Evolutionary conservation across 92 coral and sea anemone species (phyloP).

Genomic region (Phenganax stokvisi): DNA sequence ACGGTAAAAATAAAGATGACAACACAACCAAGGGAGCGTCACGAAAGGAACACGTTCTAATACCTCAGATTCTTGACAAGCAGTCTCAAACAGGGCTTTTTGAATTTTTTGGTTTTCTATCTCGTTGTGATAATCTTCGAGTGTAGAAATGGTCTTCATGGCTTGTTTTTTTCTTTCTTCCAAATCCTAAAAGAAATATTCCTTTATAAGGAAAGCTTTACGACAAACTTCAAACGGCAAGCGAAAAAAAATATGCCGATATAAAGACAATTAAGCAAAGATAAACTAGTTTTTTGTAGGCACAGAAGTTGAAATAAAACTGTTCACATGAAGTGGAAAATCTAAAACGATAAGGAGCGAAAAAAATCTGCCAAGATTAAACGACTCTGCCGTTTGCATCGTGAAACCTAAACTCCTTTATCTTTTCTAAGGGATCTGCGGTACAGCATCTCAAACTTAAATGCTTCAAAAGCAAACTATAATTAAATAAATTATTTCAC

Average conservation of each 20-base stretch:
- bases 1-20: not conserved
- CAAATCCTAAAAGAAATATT: not conserved
- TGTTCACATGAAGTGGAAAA: too few relatives aligned
- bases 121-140: slow-evolving; percentile 33
- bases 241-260: not conserved
- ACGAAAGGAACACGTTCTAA: not conserved
- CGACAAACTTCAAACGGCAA: not conserved
- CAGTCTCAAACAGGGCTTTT: slow-evolving; percentile 5
- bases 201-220: not conserved
- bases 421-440: too few relatives aligned
- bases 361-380: too few relatives aligned
- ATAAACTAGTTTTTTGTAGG: not conserved
- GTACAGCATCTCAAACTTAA: too few relatives aligned
- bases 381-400: too few relatives aligned
- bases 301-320: too few relatives aligned
- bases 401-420: too few relatives aligned
- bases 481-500: too few relatives aligned
- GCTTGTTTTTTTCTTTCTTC: slow-evolving; percentile 26
- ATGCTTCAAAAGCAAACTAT: too few relatives aligned
- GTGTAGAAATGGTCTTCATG: slow-evolving; percentile 26
- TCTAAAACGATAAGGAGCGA: too few relatives aligned
- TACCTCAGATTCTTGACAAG: slow-evolving; percentile 27
- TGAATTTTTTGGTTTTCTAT: slow-evolving; percentile 24
- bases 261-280: not conserved
- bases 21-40: not conserved